Conservation (phyloP, 2,797 vertebrate genomes). For the Mareca strepera region DNA sequence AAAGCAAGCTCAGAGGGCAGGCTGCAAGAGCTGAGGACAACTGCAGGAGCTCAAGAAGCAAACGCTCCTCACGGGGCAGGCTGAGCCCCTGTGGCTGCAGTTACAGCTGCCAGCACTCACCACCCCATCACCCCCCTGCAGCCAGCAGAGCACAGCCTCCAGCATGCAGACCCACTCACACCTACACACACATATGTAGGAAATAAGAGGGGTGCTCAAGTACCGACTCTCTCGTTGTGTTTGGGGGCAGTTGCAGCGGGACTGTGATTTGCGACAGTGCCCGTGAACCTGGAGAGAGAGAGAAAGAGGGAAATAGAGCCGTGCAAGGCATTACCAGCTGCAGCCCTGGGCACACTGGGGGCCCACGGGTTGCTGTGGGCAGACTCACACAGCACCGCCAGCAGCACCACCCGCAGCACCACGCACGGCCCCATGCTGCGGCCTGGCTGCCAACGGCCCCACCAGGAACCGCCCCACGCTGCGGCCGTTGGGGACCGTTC, state of each 20-base stretch:
- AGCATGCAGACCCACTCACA: not conserved
- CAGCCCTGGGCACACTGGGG: not conserved
- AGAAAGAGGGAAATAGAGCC: not conserved
- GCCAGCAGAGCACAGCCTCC: not conserved
- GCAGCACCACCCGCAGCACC: not conserved
- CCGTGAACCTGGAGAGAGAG: not conserved
- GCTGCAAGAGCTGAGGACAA: not conserved
- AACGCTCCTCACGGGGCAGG: too few species aligned
- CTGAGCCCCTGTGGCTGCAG: not conserved
- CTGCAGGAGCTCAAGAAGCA: not conserved
- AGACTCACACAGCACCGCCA: not conserved
- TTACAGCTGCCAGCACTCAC: too few species aligned
- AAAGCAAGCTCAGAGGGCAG: fast-evolving
- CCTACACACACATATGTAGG: not conserved
- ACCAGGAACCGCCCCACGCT: not conserved
- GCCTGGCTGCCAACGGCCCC: not conserved
- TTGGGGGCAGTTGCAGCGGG: not conserved
- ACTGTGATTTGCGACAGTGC: not conserved
- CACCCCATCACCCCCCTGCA: not conserved
- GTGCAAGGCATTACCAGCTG: too few species aligned
- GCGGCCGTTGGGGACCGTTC: not conserved
- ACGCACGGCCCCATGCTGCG: not conserved
- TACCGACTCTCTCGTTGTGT: not conserved
- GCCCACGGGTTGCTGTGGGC: too few species aligned
- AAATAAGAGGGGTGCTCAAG: not conserved